phyloP scores from a whole-genome alignment of 2,888 invertebrate species.

The Arctia plantaginis region DNA sequence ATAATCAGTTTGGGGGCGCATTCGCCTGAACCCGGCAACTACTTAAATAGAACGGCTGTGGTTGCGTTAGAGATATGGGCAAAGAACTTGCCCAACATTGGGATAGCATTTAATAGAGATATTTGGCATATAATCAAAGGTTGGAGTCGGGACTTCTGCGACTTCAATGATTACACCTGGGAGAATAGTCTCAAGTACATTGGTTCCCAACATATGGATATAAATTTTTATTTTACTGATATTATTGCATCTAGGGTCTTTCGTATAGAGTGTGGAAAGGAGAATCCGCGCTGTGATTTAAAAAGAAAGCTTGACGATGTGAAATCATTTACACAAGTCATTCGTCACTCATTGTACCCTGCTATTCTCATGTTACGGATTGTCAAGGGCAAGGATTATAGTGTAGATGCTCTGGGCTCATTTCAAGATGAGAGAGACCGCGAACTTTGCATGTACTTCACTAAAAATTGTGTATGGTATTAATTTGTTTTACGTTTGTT shows the following conservation, averaged over 20 bases:
- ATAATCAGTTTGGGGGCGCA: constrained; percentile 59
- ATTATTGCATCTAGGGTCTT: constrained; percentile 60
- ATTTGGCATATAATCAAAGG: constrained; percentile 60
- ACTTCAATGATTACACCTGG: constrained; percentile 63
- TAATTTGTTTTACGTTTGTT: constrained; percentile 15
- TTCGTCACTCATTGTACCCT: constrained; percentile 50
- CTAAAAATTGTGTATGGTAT: constrained; percentile 35
- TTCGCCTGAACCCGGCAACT: constrained; percentile 38
- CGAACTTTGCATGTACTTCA: constrained; percentile 62
- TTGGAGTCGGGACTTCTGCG: constrained; percentile 55
- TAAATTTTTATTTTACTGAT: constrained; percentile 47
- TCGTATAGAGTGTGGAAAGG: constrained; percentile 47
- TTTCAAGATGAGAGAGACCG: constrained; percentile 62
- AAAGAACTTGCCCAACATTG: constrained; percentile 43
- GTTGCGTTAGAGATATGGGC: constrained; percentile 53
- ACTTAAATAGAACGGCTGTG: constrained; percentile 28
- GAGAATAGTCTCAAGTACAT: constrained; percentile 57
- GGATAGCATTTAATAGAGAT: constrained; percentile 60
- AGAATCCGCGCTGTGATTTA: constrained; percentile 33
- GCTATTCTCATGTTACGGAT: constrained; percentile 25
- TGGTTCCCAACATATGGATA: constrained; percentile 24
- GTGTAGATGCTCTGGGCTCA: constrained; percentile 37
- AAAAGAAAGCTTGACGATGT: constrained; percentile 39
- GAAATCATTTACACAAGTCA: constrained; percentile 36
- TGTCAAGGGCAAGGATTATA: constrained; percentile 11